Evolutionary conservation across 2,888 invertebrate genomes (phyloP), one percentile per base, ranked within the genome.

Genomic region (Lymantria monacha): DNA sequence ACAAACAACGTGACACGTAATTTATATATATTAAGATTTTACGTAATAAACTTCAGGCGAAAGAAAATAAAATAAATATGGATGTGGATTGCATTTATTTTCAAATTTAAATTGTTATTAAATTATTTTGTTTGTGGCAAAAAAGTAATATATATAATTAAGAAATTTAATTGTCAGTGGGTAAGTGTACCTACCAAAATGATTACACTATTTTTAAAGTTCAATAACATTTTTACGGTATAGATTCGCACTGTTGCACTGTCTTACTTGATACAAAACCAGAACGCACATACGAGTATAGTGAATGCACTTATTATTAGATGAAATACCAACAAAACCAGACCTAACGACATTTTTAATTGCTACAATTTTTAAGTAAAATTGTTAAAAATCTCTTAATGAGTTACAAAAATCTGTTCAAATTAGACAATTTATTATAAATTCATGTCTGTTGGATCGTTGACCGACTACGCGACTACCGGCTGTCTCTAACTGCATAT

Each of bases 311-410:
- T 5, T 3, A 22, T 1, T 33, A 10, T 33, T 7, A 33, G 7
- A 10, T 33, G 7, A 30, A 9, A 30, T 30, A 33, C 22, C 22
- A 22, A 22, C 22, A 22, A 22, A 22, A 22, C 7, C 7, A 33
- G 30, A 30, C 3, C 10, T 43, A 40, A 41, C 22, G 40, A 41
- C 55, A 38, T 49, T 53, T 50, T 62, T 68, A 68, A 70, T 65
- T 70, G 70, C 65, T 10, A 12, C 15, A 38, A 51, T 51, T 47
- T 33, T 15, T 43, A 46, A 51, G 38, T 51, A 40, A 46, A 47
- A 46, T 43, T 12, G 36, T 37, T 15, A 38, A 46, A 38, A 51
- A 5, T 40, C n/a, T 47, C 22, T 42, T 44, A 51, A 44, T 36
- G 48, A 38, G 38, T 37, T 41, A 22, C 13, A 46, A 38, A 43